These are phyloP conservation scores for Eupithecia inturbata DNA, from an alignment of 2,888 invertebrate genomes.

Conservation along the genomic window DNA sequence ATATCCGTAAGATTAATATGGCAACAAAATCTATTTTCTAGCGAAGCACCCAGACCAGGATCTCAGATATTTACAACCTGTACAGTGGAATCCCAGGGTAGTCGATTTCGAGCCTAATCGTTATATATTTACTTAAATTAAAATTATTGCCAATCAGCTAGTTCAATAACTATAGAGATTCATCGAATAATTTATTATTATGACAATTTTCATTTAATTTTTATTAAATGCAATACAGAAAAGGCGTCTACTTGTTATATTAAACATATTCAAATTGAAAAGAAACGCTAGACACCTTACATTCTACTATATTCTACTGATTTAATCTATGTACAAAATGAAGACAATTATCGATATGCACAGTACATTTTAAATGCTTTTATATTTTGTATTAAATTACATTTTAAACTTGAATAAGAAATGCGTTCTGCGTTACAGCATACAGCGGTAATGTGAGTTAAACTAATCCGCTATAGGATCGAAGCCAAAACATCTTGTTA, in stretches of 20 bases:
- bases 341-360: conserved; percentile 75
- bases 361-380: conserved; percentile 68
- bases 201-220: conserved; percentile 56
- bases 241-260: conserved; percentile 18
- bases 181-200: conserved; percentile 58
- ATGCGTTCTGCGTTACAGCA: background rate
- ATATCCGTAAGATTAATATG: conserved; percentile 82
- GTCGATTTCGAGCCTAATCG: conserved; percentile 59
- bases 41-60: conserved; percentile 81
- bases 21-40: conserved; percentile 82
- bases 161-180: conserved; percentile 65
- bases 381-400: conserved; percentile 21
- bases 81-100: conserved; percentile 68
- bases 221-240: conserved; percentile 63
- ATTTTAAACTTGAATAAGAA: conserved; percentile 16
- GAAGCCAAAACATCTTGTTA: background rate
- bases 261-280: conserved; percentile 1
- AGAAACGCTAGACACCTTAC: conserved; percentile 17
- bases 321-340: conserved; percentile 77
- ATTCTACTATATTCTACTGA: conserved; percentile 51
- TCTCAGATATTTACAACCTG: conserved; percentile 79
- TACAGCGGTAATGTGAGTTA: background rate
- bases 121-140: conserved; percentile 67
- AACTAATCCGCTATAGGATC: too few species aligned
- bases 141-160: conserved; percentile 79